Evolutionary conservation across 2,888 invertebrate genomes (phyloP), one percentile per base, ranked within the genome.

Genomic region (Andrena fulva): DNA sequence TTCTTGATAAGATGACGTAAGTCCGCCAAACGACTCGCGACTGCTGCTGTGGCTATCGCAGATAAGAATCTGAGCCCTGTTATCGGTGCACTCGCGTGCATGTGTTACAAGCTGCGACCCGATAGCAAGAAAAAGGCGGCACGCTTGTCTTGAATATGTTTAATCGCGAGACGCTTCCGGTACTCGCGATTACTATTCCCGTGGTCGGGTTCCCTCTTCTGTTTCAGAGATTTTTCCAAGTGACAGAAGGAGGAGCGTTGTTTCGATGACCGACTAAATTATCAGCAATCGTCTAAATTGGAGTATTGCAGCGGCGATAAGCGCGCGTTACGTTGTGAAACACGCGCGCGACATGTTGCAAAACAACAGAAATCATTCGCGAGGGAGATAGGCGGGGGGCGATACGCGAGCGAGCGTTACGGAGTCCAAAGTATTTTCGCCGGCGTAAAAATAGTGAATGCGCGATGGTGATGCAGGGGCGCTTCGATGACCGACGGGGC

Each of bases 31-130:
- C 84, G 70, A 77, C 84, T 77, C 74, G 82, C 62, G 72, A 52
- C 54, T 67, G 70, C 48, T 81, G 88, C 85, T 88, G 72, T 82
- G 87, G 76, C 82, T 88, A 87, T 85, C 79, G 77, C 73, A 83
- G 88, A 88, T 88, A 88, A 87, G 86, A 85, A 88, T 88, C 85
- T 74, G 83, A 83, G 80, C 42, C 75, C 63, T 48, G 66, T 78
- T 84, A 84, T 87, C 81, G 79, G 27, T 4, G 74, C 52, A 52
- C 52, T 73, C 69, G 5, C 62, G 16, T 50, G 66, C 56, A 64
- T 75, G 67, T 12, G 42, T 69, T 76, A 85, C 70, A 29, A 52
- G 62, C 62, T 20, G 72, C 81, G 64, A 33, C 12, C 27, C 56
- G 79, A 63, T 10, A 12, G 56, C 66, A 69, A 6, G 64, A 63